Evolutionary conservation across 2,797 vertebrate species (phyloP).

Genomic region (Triplophysa yarkandensis): DNA sequence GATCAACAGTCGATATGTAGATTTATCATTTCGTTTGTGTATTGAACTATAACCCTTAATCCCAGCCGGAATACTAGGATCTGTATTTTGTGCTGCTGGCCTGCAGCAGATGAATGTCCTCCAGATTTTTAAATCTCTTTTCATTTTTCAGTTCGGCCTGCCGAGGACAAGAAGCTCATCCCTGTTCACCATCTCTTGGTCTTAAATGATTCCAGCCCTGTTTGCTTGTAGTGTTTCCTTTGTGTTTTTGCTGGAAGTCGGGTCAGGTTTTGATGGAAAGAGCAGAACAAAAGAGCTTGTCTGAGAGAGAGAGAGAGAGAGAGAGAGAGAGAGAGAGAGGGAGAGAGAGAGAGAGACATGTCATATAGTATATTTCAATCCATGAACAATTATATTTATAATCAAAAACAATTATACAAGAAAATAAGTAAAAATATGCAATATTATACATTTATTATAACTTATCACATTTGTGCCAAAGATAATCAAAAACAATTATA

Average conservation of each 20-base stretch:
- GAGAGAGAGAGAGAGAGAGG: no score
- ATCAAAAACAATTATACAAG: no score
- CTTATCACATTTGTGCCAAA: not conserved
- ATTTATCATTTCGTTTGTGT: constrained; percentile 24
- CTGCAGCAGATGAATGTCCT: constrained; percentile 27
- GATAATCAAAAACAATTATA: no score
- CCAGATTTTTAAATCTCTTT: constrained; percentile 28
- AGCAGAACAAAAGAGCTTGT: constrained; percentile 61
- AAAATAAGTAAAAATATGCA: no score
- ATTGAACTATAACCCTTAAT: constrained; percentile 15
- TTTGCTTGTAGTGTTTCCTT: constrained; percentile 27
- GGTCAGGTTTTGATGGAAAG: constrained; percentile 36
- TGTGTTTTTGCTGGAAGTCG: constrained; percentile 18
- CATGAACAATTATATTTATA: no score
- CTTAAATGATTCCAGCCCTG: constrained; percentile 9
- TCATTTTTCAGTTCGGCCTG: constrained; percentile 23
- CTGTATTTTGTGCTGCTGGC: constrained; percentile 15
- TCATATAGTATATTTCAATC: constrained; percentile 18
- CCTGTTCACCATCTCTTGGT: constrained; percentile 8
- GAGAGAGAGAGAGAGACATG: constrained; percentile 31
- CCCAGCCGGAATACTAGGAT: constrained; percentile 3
- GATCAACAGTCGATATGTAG: constrained; percentile 8
- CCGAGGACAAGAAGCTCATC: constrained; percentile 4
- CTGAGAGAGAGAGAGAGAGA: constrained; percentile 40
- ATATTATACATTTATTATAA: no score